phyloP scores from a whole-genome alignment of 2,888 invertebrate genomes.

The Cancer borealis region DNA sequence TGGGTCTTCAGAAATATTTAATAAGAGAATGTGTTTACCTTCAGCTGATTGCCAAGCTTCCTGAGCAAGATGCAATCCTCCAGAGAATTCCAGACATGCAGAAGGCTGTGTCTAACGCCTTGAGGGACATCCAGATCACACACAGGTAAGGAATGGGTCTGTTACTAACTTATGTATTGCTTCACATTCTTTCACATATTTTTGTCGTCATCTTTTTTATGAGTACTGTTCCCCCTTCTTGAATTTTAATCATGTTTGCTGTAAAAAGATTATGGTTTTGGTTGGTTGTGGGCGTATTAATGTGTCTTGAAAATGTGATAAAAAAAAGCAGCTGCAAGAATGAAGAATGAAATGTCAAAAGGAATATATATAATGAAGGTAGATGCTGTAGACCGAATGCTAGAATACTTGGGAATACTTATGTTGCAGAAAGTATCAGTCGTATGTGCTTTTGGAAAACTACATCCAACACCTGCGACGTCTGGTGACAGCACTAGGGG shows the following conservation, averaged over 20 bases:
- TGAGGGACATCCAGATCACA: conserved; percentile 90
- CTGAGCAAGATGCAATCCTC: conserved; percentile 85
- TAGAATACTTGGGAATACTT: neutral
- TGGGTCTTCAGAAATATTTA: neutral
- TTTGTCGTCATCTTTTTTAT: too few relatives aligned
- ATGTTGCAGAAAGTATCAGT: conserved; percentile 89
- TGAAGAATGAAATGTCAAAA: too few relatives aligned
- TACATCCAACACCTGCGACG: conserved; percentile 92
- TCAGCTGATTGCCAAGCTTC: conserved; percentile 89
- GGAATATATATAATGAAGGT: too few relatives aligned
- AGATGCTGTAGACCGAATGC: too few relatives aligned
- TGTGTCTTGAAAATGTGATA: too few relatives aligned
- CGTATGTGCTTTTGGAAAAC: conserved; percentile 91
- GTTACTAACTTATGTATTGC: too few relatives aligned
- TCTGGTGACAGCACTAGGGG: conserved; percentile 91
- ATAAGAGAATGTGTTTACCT: conserved; percentile 30
- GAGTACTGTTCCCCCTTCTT: conserved; percentile 22
- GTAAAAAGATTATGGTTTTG: neutral
- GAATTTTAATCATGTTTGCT: neutral
- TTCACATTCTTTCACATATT: too few relatives aligned
- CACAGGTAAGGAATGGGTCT: conserved; percentile 87
- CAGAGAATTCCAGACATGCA: conserved; percentile 90
- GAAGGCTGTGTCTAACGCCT: conserved; percentile 89
- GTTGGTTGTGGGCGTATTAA: too few relatives aligned
- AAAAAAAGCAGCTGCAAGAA: too few relatives aligned